Percentiles rank a stretch among this genome's conserved stretches.
These are phyloP conservation scores for Brachymystax lenok DNA, from an alignment of 2,797 vertebrate species.

Conservation along the genomic window DNA sequence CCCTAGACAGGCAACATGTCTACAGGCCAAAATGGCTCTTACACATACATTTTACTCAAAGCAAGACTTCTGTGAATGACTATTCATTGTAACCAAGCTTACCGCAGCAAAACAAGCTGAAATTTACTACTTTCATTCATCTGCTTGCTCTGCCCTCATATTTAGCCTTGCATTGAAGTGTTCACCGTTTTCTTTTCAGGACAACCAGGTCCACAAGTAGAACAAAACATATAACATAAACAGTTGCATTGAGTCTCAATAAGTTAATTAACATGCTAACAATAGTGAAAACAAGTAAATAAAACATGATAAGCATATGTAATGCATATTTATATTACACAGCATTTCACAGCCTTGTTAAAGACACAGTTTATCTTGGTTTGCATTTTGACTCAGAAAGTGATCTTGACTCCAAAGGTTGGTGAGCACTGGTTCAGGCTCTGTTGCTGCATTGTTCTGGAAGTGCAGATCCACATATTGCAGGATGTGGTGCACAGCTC, in stretches of 20 bases:
- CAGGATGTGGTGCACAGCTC: slow-evolving; percentile 74
- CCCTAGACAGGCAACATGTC: neutral
- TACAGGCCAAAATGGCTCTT: neutral
- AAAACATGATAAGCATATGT: neutral
- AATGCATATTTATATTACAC: neutral
- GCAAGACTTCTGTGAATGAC: neutral
- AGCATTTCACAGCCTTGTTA: neutral
- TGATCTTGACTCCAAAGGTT: too few relatives aligned
- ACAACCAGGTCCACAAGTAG: too few relatives aligned
- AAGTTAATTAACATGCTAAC: neutral
- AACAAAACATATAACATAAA: too few relatives aligned
- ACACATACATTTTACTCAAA: neutral
- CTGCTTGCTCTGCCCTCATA: too few relatives aligned
- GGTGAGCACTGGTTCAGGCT: neutral
- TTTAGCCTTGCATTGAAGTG: too few relatives aligned
- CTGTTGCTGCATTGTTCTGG: slow-evolving; percentile 47
- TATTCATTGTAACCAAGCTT: too few relatives aligned
- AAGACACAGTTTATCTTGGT: neutral
- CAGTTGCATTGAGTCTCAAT: too few relatives aligned
- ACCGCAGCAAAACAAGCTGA: too few relatives aligned
- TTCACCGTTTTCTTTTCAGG: too few relatives aligned
- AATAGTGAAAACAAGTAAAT: neutral
- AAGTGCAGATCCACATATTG: slow-evolving; percentile 74
- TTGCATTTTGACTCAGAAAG: too few relatives aligned
- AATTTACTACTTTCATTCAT: too few relatives aligned